phyloP scores from a whole-genome alignment of 2,888 invertebrate genomes.

The Celastrina argiolus region DNA sequence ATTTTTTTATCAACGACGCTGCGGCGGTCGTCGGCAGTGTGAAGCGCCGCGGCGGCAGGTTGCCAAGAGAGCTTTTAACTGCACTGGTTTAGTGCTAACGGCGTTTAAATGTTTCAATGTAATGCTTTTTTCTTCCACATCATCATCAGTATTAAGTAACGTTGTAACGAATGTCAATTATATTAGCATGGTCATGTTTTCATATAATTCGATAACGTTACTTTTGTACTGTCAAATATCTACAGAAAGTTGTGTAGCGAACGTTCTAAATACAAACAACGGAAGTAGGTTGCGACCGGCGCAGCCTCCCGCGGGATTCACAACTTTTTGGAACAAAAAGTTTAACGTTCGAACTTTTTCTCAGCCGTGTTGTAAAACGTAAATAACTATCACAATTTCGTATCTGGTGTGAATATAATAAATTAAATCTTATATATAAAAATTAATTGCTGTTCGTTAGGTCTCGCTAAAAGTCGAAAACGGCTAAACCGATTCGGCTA shows the following conservation, averaged over 20 bases:
- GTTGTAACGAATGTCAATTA: not conserved
- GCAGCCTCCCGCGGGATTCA: not conserved
- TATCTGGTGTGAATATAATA: not conserved
- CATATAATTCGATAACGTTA: no score
- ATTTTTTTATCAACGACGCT: no score
- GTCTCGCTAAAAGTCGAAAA: no score
- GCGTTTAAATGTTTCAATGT: not conserved
- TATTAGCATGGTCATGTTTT: no score
- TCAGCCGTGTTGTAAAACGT: not conserved
- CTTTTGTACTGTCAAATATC: no score
- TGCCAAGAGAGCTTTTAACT: conserved; percentile 16
- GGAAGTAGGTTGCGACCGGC: not conserved
- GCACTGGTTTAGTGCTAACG: not conserved
- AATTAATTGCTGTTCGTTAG: no score
- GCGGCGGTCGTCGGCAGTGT: not conserved
- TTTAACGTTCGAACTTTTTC: not conserved
- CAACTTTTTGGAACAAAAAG: not conserved
- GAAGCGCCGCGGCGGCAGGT: conserved; percentile 2
- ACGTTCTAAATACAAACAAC: not conserved
- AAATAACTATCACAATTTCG: not conserved
- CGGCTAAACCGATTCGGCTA: no score
- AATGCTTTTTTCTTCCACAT: not conserved
- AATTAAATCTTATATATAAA: no score
- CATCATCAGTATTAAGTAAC: not conserved
- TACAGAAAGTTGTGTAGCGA: no score